Evolutionary conservation across 2,888 invertebrate species (phyloP).

Genomic region (Tineola bisselliella): DNA sequence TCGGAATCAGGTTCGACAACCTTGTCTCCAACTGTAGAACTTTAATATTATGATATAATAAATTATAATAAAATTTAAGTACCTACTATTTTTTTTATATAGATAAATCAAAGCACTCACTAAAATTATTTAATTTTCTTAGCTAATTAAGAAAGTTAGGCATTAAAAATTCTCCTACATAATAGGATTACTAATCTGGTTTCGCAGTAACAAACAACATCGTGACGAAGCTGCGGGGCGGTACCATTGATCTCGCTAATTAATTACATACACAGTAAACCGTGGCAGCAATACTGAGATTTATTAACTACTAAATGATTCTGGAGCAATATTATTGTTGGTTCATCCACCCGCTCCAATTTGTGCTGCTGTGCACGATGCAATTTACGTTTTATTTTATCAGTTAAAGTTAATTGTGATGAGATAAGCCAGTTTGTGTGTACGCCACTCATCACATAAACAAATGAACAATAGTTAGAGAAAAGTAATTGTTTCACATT

Average conservation of each 20-base stretch:
- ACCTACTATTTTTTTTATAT: too few relatives aligned
- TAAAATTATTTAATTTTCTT: too few relatives aligned
- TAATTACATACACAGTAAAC: conserved; percentile 46
- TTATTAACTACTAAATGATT: conserved; percentile 40
- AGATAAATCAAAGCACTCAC: too few relatives aligned
- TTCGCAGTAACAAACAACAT: conserved; percentile 15
- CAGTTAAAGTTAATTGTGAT: too few relatives aligned
- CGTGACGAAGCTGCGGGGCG: conserved; percentile 27
- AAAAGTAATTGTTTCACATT: too few relatives aligned
- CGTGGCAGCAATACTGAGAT: conserved; percentile 40
- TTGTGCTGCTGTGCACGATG: neutral
- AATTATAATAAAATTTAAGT: too few relatives aligned
- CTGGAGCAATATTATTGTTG: conserved; percentile 24
- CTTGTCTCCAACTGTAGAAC: neutral
- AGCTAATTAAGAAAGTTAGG: too few relatives aligned
- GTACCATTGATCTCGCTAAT: conserved; percentile 49
- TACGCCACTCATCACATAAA: too few relatives aligned
- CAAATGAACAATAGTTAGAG: too few relatives aligned
- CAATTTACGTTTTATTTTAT: neutral
- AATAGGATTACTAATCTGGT: neutral
- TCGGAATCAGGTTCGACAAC: neutral
- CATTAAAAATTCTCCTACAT: neutral
- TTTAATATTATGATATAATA: too few relatives aligned
- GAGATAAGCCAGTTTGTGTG: too few relatives aligned
- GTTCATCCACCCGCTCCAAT: neutral